A percentile compares a stretch with the other conserved stretches of the same genome.
Conservation (phyloP, 2,888 invertebrate genomes). For the Malthinus flaveolus region DNA sequence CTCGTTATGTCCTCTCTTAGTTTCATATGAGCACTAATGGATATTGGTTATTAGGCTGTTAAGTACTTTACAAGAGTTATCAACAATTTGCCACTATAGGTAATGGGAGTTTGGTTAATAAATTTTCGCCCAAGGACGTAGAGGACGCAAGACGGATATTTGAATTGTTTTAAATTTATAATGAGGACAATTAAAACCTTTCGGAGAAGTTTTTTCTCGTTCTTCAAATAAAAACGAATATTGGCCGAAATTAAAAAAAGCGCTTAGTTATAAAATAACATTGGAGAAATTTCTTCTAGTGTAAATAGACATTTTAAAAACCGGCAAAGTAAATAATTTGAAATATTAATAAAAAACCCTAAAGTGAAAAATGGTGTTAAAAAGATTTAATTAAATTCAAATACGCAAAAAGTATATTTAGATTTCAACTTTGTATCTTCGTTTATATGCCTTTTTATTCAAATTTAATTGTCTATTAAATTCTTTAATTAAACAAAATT, state of each 20-base stretch:
- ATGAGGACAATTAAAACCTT: no score
- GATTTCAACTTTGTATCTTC: neutral
- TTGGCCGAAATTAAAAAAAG: no score
- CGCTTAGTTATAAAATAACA: no score
- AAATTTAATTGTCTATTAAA: no score
- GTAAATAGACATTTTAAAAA: no score
- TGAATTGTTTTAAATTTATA: no score
- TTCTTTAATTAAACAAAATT: no score
- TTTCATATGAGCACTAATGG: slow-evolving; percentile 25
- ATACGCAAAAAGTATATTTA: slow-evolving; percentile 13
- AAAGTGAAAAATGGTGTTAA: slow-evolving; percentile 18
- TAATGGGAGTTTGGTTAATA: slow-evolving; percentile 4
- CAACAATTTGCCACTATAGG: slow-evolving; percentile 16
- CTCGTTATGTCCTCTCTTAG: slow-evolving; percentile 27
- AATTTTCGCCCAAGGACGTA: neutral
- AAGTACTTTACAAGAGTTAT: slow-evolving; percentile 22
- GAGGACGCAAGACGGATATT: no score
- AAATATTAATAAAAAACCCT: slow-evolving; percentile 16
- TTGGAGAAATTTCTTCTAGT: no score
- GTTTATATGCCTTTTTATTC: no score
- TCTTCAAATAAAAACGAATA: no score
- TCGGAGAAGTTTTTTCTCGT: no score
- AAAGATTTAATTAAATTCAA: slow-evolving; percentile 15
- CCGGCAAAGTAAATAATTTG: slow-evolving; percentile 14
- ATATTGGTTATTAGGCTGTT: slow-evolving; percentile 26